Evolutionary conservation across 2,797 vertebrate species (phyloP), one percentile per base, ranked within the genome.

Genomic region (Anguilla anguilla): DNA sequence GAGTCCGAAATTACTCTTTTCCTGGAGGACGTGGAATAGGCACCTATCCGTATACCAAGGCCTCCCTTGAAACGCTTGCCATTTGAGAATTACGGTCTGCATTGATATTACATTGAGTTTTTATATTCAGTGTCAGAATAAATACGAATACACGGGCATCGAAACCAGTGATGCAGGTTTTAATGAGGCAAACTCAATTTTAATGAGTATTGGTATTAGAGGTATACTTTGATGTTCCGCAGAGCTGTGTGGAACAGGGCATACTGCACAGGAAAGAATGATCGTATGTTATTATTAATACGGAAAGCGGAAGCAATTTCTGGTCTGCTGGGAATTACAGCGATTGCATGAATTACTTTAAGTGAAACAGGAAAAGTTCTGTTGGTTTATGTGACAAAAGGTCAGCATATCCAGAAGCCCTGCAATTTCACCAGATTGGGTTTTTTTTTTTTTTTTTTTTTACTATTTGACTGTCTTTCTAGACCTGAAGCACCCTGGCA

Each of bases 231-330:
- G 35, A 64, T 35, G 81, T 83, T n/a, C 17, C 10, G 49, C 19
- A 6, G 61, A 22, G 9, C 59, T 85, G 84, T 10, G 10, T 61
- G 61, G 61, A 49, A 85, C 43, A 31, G 53, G 69, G 72, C 25
- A 39, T 31, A 74, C 43, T 39, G 43, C 13, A 79, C 43, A 86
- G 86, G 28, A 55, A 86, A 81, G 25, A 79, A 79, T 79, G 17
- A 59, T 86, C 31, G 81, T 59, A 81, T 59, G 46, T 81, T 25
- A 86, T 55, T 46, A 43, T 79, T 79, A 86, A 39, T 57, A 86
- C 59, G 69, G 72, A 81, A 39, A 85, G 59, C 82, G 84, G 87
- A 88, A 81, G 72, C 72, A 31, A 85, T 88, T 35, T 85, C 55
- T 81, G 84, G 69, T 46, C 43, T 69, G 43, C 43, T 35, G 64